Evolutionary conservation across 2,797 vertebrate species (phyloP).

Genomic region (Forpus xanthops): DNA sequence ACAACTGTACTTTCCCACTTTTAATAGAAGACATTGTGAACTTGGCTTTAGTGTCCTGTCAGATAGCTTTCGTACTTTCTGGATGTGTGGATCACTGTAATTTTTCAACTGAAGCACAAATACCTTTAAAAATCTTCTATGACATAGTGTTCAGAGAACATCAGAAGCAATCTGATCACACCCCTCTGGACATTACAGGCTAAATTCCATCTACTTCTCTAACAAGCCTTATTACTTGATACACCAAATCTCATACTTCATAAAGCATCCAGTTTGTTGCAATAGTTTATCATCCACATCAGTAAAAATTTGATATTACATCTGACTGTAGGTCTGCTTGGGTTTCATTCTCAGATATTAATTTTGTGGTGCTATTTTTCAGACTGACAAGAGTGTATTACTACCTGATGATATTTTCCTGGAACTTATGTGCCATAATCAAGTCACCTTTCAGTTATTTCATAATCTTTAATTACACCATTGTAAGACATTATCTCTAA

Average conservation of each 20-base stretch:
- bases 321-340: not conserved
- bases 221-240: not conserved
- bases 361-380: not conserved
- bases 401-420: not conserved
- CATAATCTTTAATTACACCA: not conserved
- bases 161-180: not conserved
- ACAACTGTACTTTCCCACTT: not conserved
- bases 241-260: not conserved
- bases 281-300: not conserved
- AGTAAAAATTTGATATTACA: not conserved
- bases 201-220: not conserved
- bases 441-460: not conserved
- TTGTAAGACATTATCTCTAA: not conserved
- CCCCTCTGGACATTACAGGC: not conserved
- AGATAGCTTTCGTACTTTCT: not conserved
- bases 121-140: not conserved
- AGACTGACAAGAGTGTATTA: not conserved
- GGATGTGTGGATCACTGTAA: not conserved
- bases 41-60: not conserved
- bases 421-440: not conserved
- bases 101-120: not conserved
- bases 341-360: not conserved
- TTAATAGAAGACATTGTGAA: not conserved
- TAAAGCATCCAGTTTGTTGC: not conserved
- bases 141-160: not conserved